A percentile compares a stretch with the other conserved stretches of the same genome.
Conservation (phyloP, 1,140 invertebrate genomes). For the Drosophila equinoxialis region DNA sequence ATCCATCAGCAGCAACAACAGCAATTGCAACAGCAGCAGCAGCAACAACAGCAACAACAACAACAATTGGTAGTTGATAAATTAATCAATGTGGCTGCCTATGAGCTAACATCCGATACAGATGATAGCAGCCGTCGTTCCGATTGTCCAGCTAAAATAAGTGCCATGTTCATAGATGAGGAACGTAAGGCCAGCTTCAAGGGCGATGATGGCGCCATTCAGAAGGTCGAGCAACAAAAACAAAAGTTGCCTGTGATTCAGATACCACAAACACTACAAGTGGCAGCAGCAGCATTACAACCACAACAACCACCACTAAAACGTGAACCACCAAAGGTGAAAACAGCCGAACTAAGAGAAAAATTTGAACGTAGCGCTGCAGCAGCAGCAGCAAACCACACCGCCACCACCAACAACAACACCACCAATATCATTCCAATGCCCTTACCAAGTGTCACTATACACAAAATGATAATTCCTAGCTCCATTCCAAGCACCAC, state of each 20-base stretch:
- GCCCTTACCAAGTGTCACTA: slow-evolving; percentile 27
- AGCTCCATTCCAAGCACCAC: slow-evolving; percentile 7
- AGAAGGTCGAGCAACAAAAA: slow-evolving; percentile 27
- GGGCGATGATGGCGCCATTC: slow-evolving; percentile 67
- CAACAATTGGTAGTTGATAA: slow-evolving; percentile 78
- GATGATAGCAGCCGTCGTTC: slow-evolving; percentile 79
- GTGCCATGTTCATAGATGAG: slow-evolving; percentile 83
- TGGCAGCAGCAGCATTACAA: slow-evolving; percentile 14
- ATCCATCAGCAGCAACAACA: slow-evolving; percentile 55
- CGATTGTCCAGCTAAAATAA: slow-evolving; percentile 79
- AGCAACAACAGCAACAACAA: slow-evolving; percentile 27
- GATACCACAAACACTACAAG: slow-evolving; percentile 14
- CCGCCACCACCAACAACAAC: no score
- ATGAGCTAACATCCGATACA: slow-evolving; percentile 81
- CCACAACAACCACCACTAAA: slow-evolving; percentile 9
- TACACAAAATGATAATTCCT: slow-evolving; percentile 35
- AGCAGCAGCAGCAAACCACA: slow-evolving; percentile 24
- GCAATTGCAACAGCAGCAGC: slow-evolving; percentile 33
- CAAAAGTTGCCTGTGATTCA: slow-evolving; percentile 30
- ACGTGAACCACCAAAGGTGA: slow-evolving; percentile 45
- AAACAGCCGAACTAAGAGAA: slow-evolving; percentile 76
- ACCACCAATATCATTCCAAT: slow-evolving; percentile 2
- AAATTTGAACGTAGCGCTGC: slow-evolving; percentile 75
- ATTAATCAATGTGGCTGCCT: slow-evolving; percentile 81
- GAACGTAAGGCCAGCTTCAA: slow-evolving; percentile 83